Conservation (phyloP, 2,888 invertebrate species). For the Eupithecia subumbrata region DNA sequence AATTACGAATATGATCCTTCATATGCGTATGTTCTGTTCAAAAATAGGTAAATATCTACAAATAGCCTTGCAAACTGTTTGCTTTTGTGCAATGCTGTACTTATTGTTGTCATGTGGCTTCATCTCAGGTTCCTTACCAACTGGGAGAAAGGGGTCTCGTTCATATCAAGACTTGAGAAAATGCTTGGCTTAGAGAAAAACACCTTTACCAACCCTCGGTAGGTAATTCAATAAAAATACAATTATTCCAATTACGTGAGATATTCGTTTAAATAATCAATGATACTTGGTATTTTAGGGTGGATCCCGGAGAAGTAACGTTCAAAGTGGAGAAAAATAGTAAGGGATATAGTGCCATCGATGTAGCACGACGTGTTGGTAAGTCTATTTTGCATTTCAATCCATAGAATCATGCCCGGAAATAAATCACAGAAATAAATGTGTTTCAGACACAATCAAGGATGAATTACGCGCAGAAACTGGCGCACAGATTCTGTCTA, state of each 20-base stretch:
- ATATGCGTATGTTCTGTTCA: slow-evolving; percentile 90
- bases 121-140: slow-evolving; percentile 67
- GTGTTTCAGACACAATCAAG: slow-evolving; percentile 82
- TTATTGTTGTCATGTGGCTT: slow-evolving; percentile 44
- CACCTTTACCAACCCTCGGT: slow-evolving; percentile 87
- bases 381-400: slow-evolving; percentile 50
- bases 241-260: neutral
- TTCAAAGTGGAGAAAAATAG: slow-evolving; percentile 88
- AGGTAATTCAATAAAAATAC: slow-evolving; percentile 64
- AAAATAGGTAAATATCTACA: slow-evolving; percentile 84
- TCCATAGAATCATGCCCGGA: neutral
- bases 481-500: slow-evolving; percentile 87
- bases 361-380: slow-evolving; percentile 87
- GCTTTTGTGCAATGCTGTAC: slow-evolving; percentile 38
- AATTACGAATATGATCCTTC: slow-evolving; percentile 89
- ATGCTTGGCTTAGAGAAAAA: slow-evolving; percentile 87
- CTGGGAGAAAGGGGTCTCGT: slow-evolving; percentile 89
- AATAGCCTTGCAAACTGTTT: slow-evolving; percentile 18
- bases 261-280: neutral
- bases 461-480: slow-evolving; percentile 86
- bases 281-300: slow-evolving; percentile 77
- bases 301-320: slow-evolving; percentile 90
- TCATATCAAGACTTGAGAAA: slow-evolving; percentile 88
- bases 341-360: slow-evolving; percentile 86
- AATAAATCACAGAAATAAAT: neutral